Conservation (phyloP, 2,797 vertebrate genomes). For the Eidolon dupreanum region DNA sequence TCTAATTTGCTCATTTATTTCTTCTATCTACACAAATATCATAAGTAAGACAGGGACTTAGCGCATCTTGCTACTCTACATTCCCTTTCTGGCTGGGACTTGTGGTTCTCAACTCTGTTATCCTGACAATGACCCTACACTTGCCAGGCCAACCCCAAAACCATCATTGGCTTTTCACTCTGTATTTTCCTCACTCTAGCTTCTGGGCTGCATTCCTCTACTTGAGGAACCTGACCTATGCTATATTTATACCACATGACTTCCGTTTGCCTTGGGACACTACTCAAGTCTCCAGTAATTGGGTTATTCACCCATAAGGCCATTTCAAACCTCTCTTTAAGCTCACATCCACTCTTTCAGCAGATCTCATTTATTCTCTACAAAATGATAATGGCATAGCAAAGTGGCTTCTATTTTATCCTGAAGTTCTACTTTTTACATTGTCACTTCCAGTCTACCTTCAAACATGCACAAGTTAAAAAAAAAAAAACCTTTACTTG, state of each 20-base stretch:
- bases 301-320: neutral
- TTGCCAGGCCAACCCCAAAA: neutral
- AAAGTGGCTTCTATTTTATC: neutral
- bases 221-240: neutral
- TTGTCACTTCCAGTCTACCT: neutral
- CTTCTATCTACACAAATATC: constrained; percentile 90
- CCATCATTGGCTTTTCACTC: neutral
- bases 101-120: neutral
- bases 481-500: neutral
- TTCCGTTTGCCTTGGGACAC: neutral
- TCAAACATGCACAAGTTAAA: neutral
- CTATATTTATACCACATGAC: neutral
- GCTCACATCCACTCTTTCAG: neutral
- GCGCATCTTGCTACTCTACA: neutral
- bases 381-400: neutral
- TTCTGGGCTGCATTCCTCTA: neutral
- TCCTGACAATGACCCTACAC: neutral
- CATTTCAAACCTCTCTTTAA: neutral
- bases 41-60: constrained; percentile 46
- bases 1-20: constrained; percentile 94
- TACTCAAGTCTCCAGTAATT: neutral
- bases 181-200: neutral
- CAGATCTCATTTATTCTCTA: neutral
- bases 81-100: neutral
- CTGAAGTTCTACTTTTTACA: neutral